phyloP scores from a whole-genome alignment of 2,113 vertebrate genomes.

The Neolamprologus caudopunctatus region DNA sequence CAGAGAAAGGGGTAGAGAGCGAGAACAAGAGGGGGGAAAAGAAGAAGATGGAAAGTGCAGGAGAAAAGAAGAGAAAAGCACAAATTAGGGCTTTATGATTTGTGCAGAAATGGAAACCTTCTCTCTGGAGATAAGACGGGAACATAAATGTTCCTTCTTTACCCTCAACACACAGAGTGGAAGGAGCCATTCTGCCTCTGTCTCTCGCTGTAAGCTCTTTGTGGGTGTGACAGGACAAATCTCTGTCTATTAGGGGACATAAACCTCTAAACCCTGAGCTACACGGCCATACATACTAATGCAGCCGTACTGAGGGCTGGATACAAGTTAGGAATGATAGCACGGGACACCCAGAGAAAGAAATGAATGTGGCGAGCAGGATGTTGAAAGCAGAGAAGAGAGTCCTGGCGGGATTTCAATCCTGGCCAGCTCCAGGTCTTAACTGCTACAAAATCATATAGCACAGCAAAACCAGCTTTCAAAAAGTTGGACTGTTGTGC shows the following conservation, averaged over 20 bases:
- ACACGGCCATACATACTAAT: conserved; percentile 63
- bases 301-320: conserved; percentile 19
- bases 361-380: conserved; percentile 4
- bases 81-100: conserved; percentile 54
- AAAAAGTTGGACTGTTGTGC: conserved; percentile 30
- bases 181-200: conserved; percentile 12
- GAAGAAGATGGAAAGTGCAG: conserved; percentile 9
- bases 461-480: conserved; percentile 32
- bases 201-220: conserved; percentile 43
- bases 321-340: conserved; percentile 33
- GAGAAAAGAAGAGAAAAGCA: conserved; percentile 28
- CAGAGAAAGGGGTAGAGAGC: neutral
- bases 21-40: neutral
- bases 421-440: conserved; percentile 23
- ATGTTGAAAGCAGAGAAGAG: conserved; percentile 23
- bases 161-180: neutral
- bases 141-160: conserved; percentile 40
- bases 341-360: neutral
- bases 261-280: conserved; percentile 63
- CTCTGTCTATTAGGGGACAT: conserved; percentile 69
- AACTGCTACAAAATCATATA: conserved; percentile 38
- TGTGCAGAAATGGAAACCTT: conserved; percentile 45
- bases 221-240: conserved; percentile 67
- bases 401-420: conserved; percentile 35
- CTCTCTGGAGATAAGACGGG: conserved; percentile 41